These are phyloP conservation scores for Stegostoma tigrinum DNA, from an alignment of 2,113 vertebrate genomes.

Conservation along the genomic window DNA sequence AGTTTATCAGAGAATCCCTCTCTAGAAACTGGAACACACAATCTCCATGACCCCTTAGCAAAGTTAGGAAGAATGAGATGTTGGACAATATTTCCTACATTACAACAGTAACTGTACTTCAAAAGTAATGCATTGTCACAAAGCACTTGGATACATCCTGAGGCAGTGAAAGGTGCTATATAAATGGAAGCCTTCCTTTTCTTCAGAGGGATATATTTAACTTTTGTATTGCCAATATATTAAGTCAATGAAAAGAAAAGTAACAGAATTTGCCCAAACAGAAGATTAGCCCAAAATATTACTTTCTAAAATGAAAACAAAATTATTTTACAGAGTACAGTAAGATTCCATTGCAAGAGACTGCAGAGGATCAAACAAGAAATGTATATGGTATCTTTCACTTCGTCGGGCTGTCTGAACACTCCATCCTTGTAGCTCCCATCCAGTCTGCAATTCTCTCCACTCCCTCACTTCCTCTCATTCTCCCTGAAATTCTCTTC, in stretches of 20 bases:
- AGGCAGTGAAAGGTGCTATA: background rate
- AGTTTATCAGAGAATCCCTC: background rate
- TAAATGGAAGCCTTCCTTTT: background rate
- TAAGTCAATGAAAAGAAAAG: background rate
- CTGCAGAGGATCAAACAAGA: background rate
- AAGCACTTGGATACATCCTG: background rate
- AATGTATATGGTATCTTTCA: background rate
- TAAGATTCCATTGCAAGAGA: background rate
- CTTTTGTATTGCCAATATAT: background rate
- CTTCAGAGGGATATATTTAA: background rate
- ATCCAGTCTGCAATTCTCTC: background rate
- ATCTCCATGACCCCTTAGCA: background rate
- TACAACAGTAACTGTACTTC: background rate
- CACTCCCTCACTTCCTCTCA: background rate
- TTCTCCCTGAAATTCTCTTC: background rate
- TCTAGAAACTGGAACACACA: background rate
- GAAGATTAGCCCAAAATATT: background rate
- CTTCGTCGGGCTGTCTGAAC: background rate
- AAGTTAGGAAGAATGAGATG: background rate
- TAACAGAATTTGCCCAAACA: background rate
- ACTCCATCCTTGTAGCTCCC: background rate
- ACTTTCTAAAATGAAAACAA: background rate
- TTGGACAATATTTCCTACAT: background rate
- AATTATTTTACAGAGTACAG: background rate
- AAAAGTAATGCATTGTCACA: background rate